Percentiles rank a stretch among this genome's conserved stretches.
Evolutionary conservation across 2,113 vertebrate species (phyloP).

Genomic region (Bubo bubo): DNA sequence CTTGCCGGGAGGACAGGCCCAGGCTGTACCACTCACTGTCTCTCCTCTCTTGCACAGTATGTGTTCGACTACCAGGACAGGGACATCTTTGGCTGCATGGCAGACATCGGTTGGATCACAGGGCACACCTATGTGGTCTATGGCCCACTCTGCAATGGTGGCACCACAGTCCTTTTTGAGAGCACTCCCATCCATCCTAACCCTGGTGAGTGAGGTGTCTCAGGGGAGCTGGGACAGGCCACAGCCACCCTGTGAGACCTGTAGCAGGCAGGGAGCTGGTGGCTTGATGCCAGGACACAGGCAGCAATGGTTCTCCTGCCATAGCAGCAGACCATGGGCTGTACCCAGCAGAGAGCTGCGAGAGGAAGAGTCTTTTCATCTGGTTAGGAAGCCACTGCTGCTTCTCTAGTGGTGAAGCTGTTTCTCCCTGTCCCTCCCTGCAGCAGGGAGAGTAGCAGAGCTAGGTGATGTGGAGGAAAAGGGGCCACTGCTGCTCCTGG

Average conservation of each 20-base stretch:
- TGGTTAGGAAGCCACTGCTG: not conserved
- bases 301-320: not conserved
- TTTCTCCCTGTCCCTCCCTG: not conserved
- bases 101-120: constrained; percentile 85
- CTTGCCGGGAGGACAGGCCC: not conserved
- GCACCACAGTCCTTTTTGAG: constrained; percentile 83
- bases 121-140: constrained; percentile 84
- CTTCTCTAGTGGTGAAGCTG: not conserved
- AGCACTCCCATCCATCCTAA: constrained; percentile 81
- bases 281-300: not conserved
- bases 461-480: not conserved
- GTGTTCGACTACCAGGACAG: constrained; percentile 83
- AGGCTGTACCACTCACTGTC: not conserved
- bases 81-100: constrained; percentile 83
- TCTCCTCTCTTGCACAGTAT: constrained; percentile 64
- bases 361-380: not conserved
- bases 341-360: not conserved
- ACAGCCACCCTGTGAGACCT: not conserved
- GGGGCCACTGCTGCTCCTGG: not conserved
- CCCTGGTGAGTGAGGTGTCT: constrained; percentile 57
- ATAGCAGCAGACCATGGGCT: fast-evolving
- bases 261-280: not conserved
- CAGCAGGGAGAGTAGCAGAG: not conserved
- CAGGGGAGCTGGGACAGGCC: not conserved
- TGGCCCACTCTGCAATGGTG: constrained; percentile 82